Base-by-base conservation (phyloP, 2,888 invertebrate species). In the Ornithoptera priamus region DNA sequence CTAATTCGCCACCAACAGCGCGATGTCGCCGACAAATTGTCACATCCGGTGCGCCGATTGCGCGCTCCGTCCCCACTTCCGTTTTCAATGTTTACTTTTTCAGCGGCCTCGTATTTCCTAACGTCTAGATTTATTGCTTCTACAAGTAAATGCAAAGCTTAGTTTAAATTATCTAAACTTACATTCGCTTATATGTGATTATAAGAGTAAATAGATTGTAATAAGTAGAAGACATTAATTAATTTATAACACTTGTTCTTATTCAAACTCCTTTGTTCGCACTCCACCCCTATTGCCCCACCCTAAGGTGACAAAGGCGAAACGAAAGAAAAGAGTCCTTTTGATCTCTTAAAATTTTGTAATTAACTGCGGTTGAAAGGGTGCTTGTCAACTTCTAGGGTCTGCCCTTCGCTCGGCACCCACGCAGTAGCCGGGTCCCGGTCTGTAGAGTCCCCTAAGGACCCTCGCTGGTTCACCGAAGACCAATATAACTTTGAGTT, bases 1-100 rank as follows among this genome's bases (percentile, higher is more conserved):
- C 67, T 67, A 66, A 66, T 66, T 66, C 70, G 66, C 62, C 53
- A 60, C 60, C 20, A 42, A 30, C 53, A 64, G 58, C 53, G 67
- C 59, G 67, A 63, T 63, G 56, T 56, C 63, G 58, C 24, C 58
- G 60, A 53, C 70, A 70, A 89, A 89, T 86, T 82, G 85, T 79
- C 80, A 81, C 80, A 87, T 89, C 88, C 88, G 81, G 85, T 78
- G 75, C 79, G 74, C 77, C 86, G 86, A 88, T 87, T 86, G 86
- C 84, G 72, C 80, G 78, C 80, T 77, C 76, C 74, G 79, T 78
- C 80, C 83, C 81, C 76, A 76, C 79, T 83, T 86, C 87, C 87
- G 83, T 74, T 70, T 64, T 53, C 67, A 59, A 60, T 67, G 56
- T 70, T 67, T 64, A 70, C 67, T 64, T 67, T 64, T 70, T 61